Base-by-base conservation (phyloP, 1,140 invertebrate species). In the Pogonomyrmex barbatus region DNA sequence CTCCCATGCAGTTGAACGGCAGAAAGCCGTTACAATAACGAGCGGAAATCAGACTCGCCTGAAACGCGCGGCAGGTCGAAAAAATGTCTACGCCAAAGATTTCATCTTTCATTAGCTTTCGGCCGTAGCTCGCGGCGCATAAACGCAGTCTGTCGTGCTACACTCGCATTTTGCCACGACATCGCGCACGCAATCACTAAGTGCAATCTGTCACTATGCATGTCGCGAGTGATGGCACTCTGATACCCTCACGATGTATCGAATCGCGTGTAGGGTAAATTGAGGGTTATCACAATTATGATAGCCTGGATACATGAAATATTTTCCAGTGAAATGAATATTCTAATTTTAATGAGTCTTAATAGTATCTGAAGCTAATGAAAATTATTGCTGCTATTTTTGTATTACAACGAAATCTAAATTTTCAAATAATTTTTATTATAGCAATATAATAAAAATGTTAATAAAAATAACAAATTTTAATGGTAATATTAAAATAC, bases 131-230 rank as follows among this genome's bases (percentile, higher is more conserved):
- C 67, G 79, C 50, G 33, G 68, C 33, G 54, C 54, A 60, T 83
- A 83, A 83, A 83, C 62, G 79, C 68, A 24, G 56, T 14, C 54
- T 86, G 82, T 52, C 82, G 88, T 87, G 84, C 82, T 54, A 84
- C 52, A 73, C 54, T 89, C 85, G 62, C 88, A 87, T 90, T 89
- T 89, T 70, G 71, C 60, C 39, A 78, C 85, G 56, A 75, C 75
- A 54, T 47, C 68, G 87, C 36, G 65, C 67, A 71, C 67, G 14
- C 67, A 54, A 82, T 82, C 67, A 17, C 30, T 58, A 73, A 73
- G 52, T 73, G 54, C 67, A 82, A 82, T 82, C 79, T 82, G 67
- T 58, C 70, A 82, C 67, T 73, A 73, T 73, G 79, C 30, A 73
- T 30, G 79, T 36, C 36, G 50, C 65, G 8, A 52, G 78, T 58